Conservation (phyloP, 2,888 invertebrate species). For the Dugesia japonica region DNA sequence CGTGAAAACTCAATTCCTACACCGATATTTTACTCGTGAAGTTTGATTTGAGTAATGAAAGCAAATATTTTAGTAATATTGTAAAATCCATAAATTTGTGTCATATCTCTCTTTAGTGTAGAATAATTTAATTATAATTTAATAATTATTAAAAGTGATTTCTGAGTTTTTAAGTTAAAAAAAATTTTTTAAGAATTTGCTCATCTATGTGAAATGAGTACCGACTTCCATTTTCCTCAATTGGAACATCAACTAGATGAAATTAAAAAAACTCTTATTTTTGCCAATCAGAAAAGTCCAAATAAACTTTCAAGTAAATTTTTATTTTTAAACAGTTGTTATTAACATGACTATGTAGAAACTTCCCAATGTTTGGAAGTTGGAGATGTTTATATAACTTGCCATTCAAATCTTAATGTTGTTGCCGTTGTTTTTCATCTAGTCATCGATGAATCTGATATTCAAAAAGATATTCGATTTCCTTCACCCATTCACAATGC, state of each 20-base stretch:
- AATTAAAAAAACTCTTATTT: constrained; percentile 40
- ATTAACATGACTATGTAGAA: constrained; percentile 35
- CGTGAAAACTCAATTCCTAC: too few relatives aligned
- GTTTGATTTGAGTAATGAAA: too few relatives aligned
- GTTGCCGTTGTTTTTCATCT: constrained; percentile 88
- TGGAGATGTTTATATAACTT: constrained; percentile 47
- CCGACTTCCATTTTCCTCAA: constrained; percentile 82
- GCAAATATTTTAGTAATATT: too few relatives aligned
- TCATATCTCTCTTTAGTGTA: background rate
- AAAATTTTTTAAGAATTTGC: constrained; percentile 58
- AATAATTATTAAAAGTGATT: too few relatives aligned
- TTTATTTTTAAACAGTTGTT: background rate
- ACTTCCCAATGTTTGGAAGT: constrained; percentile 38
- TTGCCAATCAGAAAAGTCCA: constrained; percentile 36
- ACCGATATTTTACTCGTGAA: too few relatives aligned
- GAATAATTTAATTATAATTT: too few relatives aligned
- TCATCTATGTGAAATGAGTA: constrained; percentile 60
- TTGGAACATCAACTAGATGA: constrained; percentile 67
- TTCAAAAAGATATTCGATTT: constrained; percentile 69
- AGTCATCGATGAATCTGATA: constrained; percentile 62
- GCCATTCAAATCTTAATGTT: constrained; percentile 78
- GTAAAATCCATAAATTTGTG: too few relatives aligned
- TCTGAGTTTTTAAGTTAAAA: too few relatives aligned
- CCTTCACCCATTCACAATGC: constrained; percentile 85
- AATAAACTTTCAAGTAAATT: background rate